phyloP scores from a whole-genome alignment of 2,888 invertebrate species.

The Leptinotarsa peninsularis region DNA sequence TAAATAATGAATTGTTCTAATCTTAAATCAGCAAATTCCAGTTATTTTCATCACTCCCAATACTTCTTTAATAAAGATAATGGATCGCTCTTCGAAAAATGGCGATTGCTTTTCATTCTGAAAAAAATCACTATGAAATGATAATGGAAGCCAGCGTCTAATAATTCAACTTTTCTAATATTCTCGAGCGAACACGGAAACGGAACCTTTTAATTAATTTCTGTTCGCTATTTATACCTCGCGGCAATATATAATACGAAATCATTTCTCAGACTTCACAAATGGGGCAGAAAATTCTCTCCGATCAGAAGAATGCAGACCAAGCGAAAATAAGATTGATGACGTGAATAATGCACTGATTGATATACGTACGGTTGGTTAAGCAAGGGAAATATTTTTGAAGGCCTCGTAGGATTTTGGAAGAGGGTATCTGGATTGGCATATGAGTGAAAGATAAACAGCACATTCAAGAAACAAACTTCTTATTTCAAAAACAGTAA shows the following conservation, averaged over 20 bases:
- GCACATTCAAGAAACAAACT: too few species aligned
- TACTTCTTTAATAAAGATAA: too few species aligned
- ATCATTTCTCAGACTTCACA: neutral
- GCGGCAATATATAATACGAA: constrained; percentile 6
- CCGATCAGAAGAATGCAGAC: neutral
- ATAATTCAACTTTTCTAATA: neutral
- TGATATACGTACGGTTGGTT: neutral
- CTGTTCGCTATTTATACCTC: constrained; percentile 1
- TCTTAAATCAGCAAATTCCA: too few species aligned
- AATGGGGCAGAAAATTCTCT: neutral
- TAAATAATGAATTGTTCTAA: too few species aligned
- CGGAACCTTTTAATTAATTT: constrained; percentile 14
- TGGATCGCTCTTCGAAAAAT: neutral
- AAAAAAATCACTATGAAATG: neutral
- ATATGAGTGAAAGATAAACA: too few species aligned
- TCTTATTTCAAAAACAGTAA: too few species aligned
- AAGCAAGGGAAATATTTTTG: neutral
- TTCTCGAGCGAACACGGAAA: constrained; percentile 4
- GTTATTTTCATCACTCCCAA: too few species aligned
- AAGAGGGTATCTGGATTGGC: neutral
- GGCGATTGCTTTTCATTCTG: neutral
- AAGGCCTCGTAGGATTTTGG: neutral
- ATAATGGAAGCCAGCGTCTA: neutral
- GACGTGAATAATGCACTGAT: neutral
- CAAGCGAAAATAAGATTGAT: neutral